These are phyloP conservation scores for Mylabris phalerata DNA, from an alignment of 1,140 invertebrate species.

Conservation along the genomic window DNA sequence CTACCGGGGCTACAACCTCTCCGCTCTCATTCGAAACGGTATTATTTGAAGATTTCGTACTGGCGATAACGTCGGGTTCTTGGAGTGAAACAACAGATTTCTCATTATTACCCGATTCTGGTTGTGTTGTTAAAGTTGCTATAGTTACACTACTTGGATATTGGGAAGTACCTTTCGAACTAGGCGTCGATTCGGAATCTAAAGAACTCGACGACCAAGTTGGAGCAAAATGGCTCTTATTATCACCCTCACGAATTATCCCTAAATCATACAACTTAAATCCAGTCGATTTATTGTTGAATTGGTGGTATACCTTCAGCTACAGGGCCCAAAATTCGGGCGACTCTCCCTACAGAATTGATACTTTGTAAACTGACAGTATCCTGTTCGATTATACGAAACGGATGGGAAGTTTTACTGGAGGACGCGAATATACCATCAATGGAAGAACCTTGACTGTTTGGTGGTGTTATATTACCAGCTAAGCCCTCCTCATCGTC, in stretches of 20 bases:
- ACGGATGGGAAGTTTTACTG: slow-evolving; percentile 59
- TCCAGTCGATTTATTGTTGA: not conserved
- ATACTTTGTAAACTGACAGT: slow-evolving; percentile 79
- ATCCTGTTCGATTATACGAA: slow-evolving; percentile 76
- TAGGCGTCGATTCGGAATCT: slow-evolving; percentile 38
- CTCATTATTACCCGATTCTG: not conserved
- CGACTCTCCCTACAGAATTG: slow-evolving; percentile 74
- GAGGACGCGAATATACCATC: slow-evolving; percentile 49
- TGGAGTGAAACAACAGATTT: slow-evolving; percentile 44
- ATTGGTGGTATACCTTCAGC: not conserved
- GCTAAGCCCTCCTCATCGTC: slow-evolving; percentile 66
- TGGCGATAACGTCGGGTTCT: slow-evolving; percentile 90
- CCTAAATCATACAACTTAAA: not conserved
- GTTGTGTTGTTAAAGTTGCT: slow-evolving; percentile 19
- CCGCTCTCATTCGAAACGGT: not conserved
- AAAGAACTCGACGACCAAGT: slow-evolving; percentile 38
- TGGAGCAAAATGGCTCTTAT: slow-evolving; percentile 9
- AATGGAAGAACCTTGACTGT: slow-evolving; percentile 69
- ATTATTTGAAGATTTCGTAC: slow-evolving; percentile 64
- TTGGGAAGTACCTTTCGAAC: slow-evolving; percentile 35
- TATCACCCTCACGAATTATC: slow-evolving; percentile 26
- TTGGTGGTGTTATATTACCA: slow-evolving; percentile 58
- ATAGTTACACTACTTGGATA: slow-evolving; percentile 38
- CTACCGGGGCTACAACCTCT: slow-evolving; percentile 51
- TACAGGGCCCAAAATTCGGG: slow-evolving; percentile 50